These are phyloP conservation scores for Acrobasis suavella DNA, from an alignment of 2,888 invertebrate genomes.

Conservation along the genomic window DNA sequence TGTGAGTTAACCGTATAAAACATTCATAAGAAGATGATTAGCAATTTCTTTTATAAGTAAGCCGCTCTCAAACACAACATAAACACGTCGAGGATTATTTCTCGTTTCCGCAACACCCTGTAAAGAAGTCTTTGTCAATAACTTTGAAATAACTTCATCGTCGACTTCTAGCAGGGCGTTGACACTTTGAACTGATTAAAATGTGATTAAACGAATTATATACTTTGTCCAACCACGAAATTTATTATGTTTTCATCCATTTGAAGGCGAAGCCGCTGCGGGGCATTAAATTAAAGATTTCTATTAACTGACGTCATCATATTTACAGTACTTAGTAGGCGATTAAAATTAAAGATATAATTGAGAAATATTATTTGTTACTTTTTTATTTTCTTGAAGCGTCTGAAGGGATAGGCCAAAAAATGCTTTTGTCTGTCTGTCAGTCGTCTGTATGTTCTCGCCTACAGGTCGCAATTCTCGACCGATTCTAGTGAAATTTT, in stretches of 20 bases:
- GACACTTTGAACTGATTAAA: constrained; percentile 15
- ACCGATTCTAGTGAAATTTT: too few relatives aligned
- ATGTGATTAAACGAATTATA: constrained; percentile 12
- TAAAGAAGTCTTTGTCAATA: background rate
- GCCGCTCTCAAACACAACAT: too few relatives aligned
- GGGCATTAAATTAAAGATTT: background rate
- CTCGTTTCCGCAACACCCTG: background rate
- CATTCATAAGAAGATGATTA: too few relatives aligned
- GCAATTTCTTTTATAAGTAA: too few relatives aligned
- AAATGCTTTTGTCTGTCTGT: too few relatives aligned
- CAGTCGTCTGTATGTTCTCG: too few relatives aligned
- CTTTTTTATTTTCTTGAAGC: too few relatives aligned
- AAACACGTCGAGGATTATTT: too few relatives aligned
- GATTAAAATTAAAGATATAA: background rate
- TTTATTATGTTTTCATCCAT: constrained; percentile 5
- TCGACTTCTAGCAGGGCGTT: background rate
- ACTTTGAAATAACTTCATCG: background rate
- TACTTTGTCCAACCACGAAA: constrained; percentile 8
- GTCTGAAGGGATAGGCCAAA: too few relatives aligned
- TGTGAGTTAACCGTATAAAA: too few relatives aligned
- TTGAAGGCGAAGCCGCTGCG: background rate
- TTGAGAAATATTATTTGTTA: background rate
- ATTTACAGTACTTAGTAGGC: background rate
- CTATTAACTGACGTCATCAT: constrained; percentile 3
- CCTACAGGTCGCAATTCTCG: too few relatives aligned